phyloP scores from a whole-genome alignment of 2,888 invertebrate species.

The Lumbricus terrestris region DNA sequence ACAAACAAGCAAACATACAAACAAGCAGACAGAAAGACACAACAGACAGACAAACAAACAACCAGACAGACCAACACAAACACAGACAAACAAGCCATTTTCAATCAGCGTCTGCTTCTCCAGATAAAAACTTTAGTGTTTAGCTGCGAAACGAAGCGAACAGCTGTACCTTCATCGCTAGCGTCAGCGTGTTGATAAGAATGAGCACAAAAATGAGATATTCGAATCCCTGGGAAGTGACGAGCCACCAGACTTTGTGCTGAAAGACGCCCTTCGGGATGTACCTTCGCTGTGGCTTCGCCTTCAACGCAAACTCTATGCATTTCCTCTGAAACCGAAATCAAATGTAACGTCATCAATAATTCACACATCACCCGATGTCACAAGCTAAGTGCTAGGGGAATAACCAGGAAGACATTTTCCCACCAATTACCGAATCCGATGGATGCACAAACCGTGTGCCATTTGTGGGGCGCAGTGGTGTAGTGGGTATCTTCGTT shows the following conservation, averaged over 20 bases:
- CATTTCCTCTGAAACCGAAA: slow-evolving; percentile 51
- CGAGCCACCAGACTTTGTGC: slow-evolving; percentile 96
- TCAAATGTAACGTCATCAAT: neutral
- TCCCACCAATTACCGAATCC: too few species aligned
- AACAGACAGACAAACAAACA: too few species aligned
- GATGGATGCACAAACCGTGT: too few species aligned
- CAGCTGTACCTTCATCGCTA: slow-evolving; percentile 80
- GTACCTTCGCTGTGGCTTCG: slow-evolving; percentile 74
- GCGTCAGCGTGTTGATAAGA: slow-evolving; percentile 93
- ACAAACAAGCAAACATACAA: neutral
- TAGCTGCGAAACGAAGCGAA: neutral
- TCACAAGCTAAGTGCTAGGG: too few species aligned
- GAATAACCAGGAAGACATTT: too few species aligned
- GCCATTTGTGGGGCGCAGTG: too few species aligned
- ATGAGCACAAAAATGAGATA: slow-evolving; percentile 96
- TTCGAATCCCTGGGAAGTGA: slow-evolving; percentile 92
- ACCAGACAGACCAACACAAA: too few species aligned
- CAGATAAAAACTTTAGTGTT: neutral
- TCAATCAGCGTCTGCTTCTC: neutral
- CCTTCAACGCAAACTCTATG: slow-evolving; percentile 84
- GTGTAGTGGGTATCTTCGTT: too few species aligned
- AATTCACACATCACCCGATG: neutral
- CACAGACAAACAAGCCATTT: neutral
- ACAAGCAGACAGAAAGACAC: too few species aligned
- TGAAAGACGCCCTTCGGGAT: slow-evolving; percentile 97